A percentile compares a stretch with the other conserved stretches of the same genome.
phyloP scores from a whole-genome alignment of 1,140 invertebrate species.

The Dendroctonus ponderosae region DNA sequence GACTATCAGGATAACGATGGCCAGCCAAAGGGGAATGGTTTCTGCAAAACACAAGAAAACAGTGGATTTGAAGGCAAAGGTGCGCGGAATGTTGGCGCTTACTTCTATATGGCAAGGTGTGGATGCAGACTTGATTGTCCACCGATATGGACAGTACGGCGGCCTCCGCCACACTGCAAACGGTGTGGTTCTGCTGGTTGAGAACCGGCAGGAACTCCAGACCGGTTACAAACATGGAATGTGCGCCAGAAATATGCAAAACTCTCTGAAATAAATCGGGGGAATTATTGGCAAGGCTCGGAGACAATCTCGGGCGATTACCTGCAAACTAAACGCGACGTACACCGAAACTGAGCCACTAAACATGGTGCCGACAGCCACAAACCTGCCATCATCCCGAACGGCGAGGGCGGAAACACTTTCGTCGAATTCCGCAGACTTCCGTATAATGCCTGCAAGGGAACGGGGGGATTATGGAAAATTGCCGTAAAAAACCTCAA shows the following conservation, averaged over 20 bases:
- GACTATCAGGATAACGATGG: slow-evolving; percentile 68
- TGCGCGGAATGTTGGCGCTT: slow-evolving; percentile 34
- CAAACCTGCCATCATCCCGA: slow-evolving; percentile 85
- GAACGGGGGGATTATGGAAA: neutral
- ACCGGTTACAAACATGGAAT: slow-evolving; percentile 93
- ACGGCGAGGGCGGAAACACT: slow-evolving; percentile 83
- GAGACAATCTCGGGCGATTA: no score
- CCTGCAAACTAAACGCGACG: slow-evolving; percentile 88
- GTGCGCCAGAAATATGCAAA: slow-evolving; percentile 76
- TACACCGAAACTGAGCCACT: slow-evolving; percentile 88
- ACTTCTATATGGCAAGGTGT: slow-evolving; percentile 82
- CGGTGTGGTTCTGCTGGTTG: slow-evolving; percentile 50
- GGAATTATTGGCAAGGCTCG: no score
- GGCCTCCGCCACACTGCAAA: slow-evolving; percentile 73
- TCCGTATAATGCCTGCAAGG: slow-evolving; percentile 46
- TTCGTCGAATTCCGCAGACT: slow-evolving; percentile 63
- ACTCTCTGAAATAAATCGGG: slow-evolving; percentile 62
- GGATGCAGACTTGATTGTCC: slow-evolving; percentile 89
- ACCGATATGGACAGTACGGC: slow-evolving; percentile 92
- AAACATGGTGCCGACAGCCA: slow-evolving; percentile 91
- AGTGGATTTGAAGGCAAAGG: slow-evolving; percentile 30
- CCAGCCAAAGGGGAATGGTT: slow-evolving; percentile 75
- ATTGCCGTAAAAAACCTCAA: slow-evolving; percentile 18
- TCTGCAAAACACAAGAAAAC: slow-evolving; percentile 58
- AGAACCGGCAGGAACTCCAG: slow-evolving; percentile 80